Evolutionary conservation across 2,888 invertebrate genomes (phyloP).

Genomic region (Dioctria rufipes): DNA sequence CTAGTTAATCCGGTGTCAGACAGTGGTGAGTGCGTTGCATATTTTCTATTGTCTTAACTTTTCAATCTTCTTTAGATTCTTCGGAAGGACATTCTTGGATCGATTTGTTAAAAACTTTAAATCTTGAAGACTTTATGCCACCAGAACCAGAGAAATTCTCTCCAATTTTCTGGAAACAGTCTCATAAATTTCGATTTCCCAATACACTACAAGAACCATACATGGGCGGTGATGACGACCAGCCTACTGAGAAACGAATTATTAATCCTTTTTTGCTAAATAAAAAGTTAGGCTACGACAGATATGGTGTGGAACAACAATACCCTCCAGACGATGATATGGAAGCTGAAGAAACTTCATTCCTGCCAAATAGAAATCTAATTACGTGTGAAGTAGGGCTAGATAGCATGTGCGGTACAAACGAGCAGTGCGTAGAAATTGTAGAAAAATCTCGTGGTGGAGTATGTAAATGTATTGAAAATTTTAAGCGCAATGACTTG

Average conservation of each 20-base stretch:
- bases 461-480: constrained; percentile 80
- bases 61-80: background rate
- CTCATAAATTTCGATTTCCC: constrained; percentile 63
- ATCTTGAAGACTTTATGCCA: constrained; percentile 62
- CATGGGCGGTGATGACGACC: constrained; percentile 12
- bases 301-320: constrained; percentile 65
- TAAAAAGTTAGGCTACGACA: constrained; percentile 55
- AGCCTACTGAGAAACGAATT: constrained; percentile 66
- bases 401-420: constrained; percentile 74
- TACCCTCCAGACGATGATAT: constrained; percentile 65
- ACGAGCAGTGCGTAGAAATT: constrained; percentile 79
- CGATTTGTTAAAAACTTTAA: constrained; percentile 65
- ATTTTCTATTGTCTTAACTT: background rate
- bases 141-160: constrained; percentile 60
- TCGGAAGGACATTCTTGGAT: constrained; percentile 64
- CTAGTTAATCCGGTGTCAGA: constrained; percentile 81
- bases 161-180: constrained; percentile 68
- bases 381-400: constrained; percentile 76
- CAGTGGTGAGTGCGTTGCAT: constrained; percentile 66
- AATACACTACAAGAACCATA: constrained; percentile 27
- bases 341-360: constrained; percentile 73
- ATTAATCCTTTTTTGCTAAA: constrained; percentile 64
- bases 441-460: constrained; percentile 76
- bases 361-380: constrained; percentile 61
- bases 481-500: constrained; percentile 74